These are phyloP conservation scores for Spilarctia lutea DNA, from an alignment of 2,888 invertebrate genomes.

Conservation along the genomic window DNA sequence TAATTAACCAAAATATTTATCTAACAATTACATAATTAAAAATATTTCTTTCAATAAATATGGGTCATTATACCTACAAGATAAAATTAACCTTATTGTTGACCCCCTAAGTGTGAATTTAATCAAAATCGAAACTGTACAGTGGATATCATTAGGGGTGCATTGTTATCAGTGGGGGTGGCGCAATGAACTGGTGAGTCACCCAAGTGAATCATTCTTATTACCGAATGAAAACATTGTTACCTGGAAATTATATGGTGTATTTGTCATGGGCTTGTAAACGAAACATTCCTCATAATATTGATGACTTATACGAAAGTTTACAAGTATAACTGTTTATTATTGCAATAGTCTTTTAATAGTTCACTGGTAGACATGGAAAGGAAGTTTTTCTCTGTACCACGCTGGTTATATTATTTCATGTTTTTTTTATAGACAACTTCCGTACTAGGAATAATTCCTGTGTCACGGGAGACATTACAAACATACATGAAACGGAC, in stretches of 20 bases:
- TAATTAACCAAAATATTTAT: slow-evolving; percentile 6
- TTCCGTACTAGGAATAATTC: too few species aligned
- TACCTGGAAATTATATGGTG: slow-evolving; percentile 18
- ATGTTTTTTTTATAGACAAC: too few species aligned
- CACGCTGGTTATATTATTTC: too few species aligned
- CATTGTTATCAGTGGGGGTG: slow-evolving; percentile 39
- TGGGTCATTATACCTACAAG: slow-evolving; percentile 34
- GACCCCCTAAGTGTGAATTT: slow-evolving; percentile 12
- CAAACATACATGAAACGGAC: too few species aligned
- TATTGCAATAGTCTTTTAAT: too few species aligned
- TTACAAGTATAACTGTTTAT: not conserved
- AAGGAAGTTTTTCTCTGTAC: too few species aligned
- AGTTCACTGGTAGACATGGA: too few species aligned
- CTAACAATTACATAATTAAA: slow-evolving; percentile 26
- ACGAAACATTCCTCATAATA: not conserved
- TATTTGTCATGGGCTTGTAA: slow-evolving; percentile 12
- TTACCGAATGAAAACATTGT: slow-evolving; percentile 23
- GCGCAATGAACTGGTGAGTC: slow-evolving; percentile 37
- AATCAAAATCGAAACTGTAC: slow-evolving; percentile 4
- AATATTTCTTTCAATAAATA: slow-evolving; percentile 19
- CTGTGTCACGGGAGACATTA: too few species aligned
- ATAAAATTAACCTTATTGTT: slow-evolving; percentile 11
- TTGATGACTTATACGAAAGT: not conserved
- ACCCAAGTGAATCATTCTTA: slow-evolving; percentile 49
- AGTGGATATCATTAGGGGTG: slow-evolving; percentile 34